Conservation (phyloP, 2,113 vertebrate species). For the Pheucticus melanocephalus region DNA sequence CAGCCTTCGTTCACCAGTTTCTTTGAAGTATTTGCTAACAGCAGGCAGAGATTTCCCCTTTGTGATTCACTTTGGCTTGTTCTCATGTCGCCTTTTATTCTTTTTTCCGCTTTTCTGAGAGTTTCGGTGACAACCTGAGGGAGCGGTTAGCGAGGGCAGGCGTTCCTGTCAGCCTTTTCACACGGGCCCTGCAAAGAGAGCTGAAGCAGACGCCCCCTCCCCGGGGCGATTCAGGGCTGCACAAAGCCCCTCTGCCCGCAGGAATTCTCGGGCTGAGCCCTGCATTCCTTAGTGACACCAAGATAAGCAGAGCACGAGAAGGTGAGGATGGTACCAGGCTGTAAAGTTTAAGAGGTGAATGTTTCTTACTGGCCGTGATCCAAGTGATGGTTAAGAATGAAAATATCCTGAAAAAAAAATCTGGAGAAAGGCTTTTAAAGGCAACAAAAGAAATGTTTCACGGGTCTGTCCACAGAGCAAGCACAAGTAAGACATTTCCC, state of each 20-base stretch:
- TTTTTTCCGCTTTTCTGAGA: background rate
- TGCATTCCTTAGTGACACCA: conserved; percentile 75
- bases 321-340: conserved; percentile 71
- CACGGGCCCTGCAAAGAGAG: background rate
- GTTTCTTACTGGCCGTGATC: background rate
- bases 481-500: background rate
- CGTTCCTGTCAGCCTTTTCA: background rate
- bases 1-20: background rate
- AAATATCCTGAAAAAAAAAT: background rate
- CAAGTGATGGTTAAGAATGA: background rate
- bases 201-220: background rate
- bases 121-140: background rate
- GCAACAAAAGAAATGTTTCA: background rate
- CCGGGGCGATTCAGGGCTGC: background rate
- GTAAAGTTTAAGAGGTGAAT: conserved; percentile 45
- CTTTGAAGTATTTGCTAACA: background rate
- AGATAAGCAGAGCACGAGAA: conserved; percentile 69
- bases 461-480: background rate
- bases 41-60: background rate
- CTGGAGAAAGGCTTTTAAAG: background rate
- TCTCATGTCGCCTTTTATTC: background rate
- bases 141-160: background rate
- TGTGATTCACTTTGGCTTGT: background rate
- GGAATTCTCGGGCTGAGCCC: conserved; percentile 48
- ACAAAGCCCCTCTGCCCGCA: background rate